Conservation (phyloP, 92 coral and sea anemone species). For the Epizoanthus ramosus region DNA sequence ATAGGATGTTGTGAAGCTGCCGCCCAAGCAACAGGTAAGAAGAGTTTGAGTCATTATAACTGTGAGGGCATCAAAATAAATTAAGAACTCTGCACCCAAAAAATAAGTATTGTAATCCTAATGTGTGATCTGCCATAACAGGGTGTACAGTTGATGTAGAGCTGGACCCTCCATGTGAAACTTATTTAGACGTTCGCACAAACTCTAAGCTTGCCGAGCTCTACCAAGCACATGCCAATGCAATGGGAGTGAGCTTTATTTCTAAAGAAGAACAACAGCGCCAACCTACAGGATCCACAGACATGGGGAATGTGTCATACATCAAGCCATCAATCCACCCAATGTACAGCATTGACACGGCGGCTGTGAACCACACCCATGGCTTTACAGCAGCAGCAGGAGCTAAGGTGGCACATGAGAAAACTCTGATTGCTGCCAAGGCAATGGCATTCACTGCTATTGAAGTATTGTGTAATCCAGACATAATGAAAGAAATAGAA, state of each 20-base stretch:
- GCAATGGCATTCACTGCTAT: conserved; percentile 86
- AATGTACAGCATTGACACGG: conserved; percentile 71
- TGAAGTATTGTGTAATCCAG: conserved; percentile 77
- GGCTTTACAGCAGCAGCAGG: conserved; percentile 82
- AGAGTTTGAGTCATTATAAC: no score
- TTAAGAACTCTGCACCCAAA: no score
- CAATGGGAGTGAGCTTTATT: conserved; percentile 66
- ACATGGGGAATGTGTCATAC: conserved; percentile 98
- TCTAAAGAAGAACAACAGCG: conserved; percentile 73
- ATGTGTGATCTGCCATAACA: conserved; percentile 1
- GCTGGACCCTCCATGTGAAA: conserved; percentile 58
- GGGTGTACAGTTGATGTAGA: conserved; percentile 89
- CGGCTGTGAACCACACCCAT: conserved; percentile 74
- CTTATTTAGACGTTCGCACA: conserved; percentile 68
- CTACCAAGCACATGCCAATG: conserved; percentile 82
- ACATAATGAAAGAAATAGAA: conserved; percentile 70
- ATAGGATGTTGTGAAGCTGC: no score
- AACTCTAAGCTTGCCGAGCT: conserved; percentile 76
- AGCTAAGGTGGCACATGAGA: conserved; percentile 69
- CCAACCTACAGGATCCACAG: conserved; percentile 83
- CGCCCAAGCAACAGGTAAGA: no score
- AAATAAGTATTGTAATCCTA: no score
- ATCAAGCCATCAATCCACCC: conserved; percentile 96
- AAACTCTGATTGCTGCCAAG: conserved; percentile 77
- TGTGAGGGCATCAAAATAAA: no score